A percentile compares a stretch with the other conserved stretches of the same genome.
Conservation (phyloP, 2,888 invertebrate genomes). For the Aspidiotus rigidus region DNA sequence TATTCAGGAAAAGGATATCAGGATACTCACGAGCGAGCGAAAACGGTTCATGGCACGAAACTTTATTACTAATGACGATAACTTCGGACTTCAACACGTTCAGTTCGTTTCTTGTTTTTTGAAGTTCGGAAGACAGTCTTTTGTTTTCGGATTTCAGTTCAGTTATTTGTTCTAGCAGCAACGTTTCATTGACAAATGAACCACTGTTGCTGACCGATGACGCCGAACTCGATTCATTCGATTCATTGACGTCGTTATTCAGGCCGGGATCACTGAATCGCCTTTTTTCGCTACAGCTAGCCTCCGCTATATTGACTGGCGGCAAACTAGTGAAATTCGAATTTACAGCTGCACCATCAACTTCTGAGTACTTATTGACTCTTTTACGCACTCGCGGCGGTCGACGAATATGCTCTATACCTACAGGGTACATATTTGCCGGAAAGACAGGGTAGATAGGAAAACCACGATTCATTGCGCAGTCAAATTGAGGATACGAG, state of each 20-base stretch:
- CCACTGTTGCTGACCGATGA: constrained; percentile 26
- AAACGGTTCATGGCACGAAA: constrained; percentile 24
- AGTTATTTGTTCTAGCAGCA: constrained; percentile 31
- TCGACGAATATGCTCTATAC: constrained; percentile 11
- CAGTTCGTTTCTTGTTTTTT: constrained; percentile 33
- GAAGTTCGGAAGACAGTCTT: constrained; percentile 32
- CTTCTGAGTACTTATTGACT: constrained; percentile 1
- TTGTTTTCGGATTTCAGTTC: constrained; percentile 34
- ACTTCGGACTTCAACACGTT: constrained; percentile 33
- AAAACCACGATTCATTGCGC: constrained; percentile 26
- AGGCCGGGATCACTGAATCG: constrained; percentile 36
- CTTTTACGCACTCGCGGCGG: not conserved
- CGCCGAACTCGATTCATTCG: constrained; percentile 33
- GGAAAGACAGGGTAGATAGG: constrained; percentile 34
- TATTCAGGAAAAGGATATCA: too few relatives aligned
- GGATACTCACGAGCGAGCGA: constrained; percentile 24
- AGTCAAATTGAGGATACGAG: constrained; percentile 31
- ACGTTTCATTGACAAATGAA: constrained; percentile 16
- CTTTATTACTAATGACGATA: constrained; percentile 13
- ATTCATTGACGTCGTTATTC: constrained; percentile 34
- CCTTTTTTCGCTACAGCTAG: constrained; percentile 33
- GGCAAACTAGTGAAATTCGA: constrained; percentile 35
- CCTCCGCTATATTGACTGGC: constrained; percentile 33
- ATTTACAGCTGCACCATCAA: not conserved
- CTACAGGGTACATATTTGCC: constrained; percentile 18